These are phyloP conservation scores for Malurus elegans DNA, from an alignment of 2,113 vertebrate species.

Conservation along the genomic window DNA sequence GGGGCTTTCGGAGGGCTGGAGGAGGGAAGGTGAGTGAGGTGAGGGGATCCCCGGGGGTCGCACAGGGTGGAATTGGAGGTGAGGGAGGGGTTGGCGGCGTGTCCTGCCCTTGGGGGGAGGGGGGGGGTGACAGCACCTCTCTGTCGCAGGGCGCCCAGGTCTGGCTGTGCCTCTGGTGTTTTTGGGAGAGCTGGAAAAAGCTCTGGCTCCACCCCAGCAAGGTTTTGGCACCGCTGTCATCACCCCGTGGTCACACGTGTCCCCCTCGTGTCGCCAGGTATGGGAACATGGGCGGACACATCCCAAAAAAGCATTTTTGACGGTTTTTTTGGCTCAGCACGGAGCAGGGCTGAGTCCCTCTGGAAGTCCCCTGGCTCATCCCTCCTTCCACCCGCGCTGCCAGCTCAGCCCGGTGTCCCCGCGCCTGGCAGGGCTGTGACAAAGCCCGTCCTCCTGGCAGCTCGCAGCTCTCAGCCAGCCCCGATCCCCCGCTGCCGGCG, in stretches of 20 bases:
- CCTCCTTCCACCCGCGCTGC: accelerated
- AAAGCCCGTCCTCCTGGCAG: neutral
- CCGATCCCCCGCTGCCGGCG: neutral
- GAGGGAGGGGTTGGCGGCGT: neutral
- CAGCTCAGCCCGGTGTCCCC: neutral
- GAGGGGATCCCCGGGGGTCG: neutral
- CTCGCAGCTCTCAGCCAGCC: neutral
- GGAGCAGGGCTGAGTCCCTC: neutral
- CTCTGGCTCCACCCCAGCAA: neutral
- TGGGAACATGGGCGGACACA: accelerated
- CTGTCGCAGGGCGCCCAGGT: too few relatives aligned
- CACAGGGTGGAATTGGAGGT: accelerated
- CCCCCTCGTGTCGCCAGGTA: too few relatives aligned
- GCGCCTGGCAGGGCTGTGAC: neutral
- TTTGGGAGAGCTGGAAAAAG: neutral
- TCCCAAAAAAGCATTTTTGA: accelerated
- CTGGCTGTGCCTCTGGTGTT: too few relatives aligned
- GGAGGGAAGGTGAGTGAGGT: neutral
- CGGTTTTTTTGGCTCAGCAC: accelerated
- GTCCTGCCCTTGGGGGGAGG: neutral
- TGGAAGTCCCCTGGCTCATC: neutral
- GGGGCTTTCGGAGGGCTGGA: neutral
- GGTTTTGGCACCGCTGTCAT: neutral
- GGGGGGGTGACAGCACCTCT: neutral
- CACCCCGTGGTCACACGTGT: neutral